Percentiles rank a stretch among this genome's conserved stretches.
Evolutionary conservation across 2,797 vertebrate genomes (phyloP).

Genomic region (Sebastes goodei): DNA sequence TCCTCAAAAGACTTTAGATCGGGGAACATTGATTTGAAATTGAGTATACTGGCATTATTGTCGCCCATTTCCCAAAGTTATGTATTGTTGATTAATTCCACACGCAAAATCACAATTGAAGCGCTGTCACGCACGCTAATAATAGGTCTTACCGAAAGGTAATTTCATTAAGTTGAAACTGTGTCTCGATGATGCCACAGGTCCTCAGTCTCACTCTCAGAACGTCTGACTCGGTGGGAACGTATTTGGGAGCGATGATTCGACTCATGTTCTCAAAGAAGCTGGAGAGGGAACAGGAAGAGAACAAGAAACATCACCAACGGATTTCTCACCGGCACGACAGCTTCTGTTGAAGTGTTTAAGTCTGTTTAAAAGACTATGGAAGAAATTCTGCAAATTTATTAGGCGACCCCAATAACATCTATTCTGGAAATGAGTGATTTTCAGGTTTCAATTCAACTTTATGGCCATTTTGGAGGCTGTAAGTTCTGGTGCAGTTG

Average conservation of each 20-base stretch:
- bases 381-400: too few relatives aligned
- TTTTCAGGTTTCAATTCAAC: not conserved
- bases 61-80: too few relatives aligned
- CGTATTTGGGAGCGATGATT: conserved; percentile 77
- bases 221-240: conserved; percentile 78
- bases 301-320: not conserved
- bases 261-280: conserved; percentile 83
- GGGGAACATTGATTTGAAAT: too few relatives aligned
- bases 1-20: not conserved
- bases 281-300: conserved; percentile 45
- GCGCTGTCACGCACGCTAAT: too few relatives aligned
- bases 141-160: conserved; percentile 74
- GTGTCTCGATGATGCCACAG: conserved; percentile 80
- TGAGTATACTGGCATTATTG: too few relatives aligned
- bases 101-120: too few relatives aligned
- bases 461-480: not conserved
- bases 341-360: not conserved
- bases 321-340: not conserved
- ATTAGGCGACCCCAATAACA: too few relatives aligned
- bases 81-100: too few relatives aligned
- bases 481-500: not conserved
- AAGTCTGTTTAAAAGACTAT: too few relatives aligned
- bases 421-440: too few relatives aligned
- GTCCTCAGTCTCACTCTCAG: conserved; percentile 82
- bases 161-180: conserved; percentile 72